Evolutionary conservation across 2,797 vertebrate species (phyloP).

Genomic region (Amblyopsis hoosieri): DNA sequence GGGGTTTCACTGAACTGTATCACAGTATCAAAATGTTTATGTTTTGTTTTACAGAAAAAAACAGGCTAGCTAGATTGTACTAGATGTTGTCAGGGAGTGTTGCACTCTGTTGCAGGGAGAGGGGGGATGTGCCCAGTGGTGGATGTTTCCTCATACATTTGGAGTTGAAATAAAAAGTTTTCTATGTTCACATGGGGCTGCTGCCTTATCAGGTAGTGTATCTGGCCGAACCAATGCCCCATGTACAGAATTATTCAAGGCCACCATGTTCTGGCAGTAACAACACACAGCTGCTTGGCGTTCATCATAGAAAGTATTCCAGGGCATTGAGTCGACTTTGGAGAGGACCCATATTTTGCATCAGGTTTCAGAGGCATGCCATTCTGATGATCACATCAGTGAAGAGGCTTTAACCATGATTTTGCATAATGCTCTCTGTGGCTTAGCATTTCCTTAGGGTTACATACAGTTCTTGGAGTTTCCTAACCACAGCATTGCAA

Average conservation of each 20-base stretch:
- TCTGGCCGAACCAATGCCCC: not conserved
- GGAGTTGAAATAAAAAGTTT: not conserved
- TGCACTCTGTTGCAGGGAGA: too few relatives aligned
- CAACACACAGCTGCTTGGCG: slow-evolving; percentile 56
- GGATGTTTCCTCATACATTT: too few relatives aligned
- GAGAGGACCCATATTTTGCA: slow-evolving; percentile 50
- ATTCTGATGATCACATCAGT: slow-evolving; percentile 60
- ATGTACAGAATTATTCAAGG: slow-evolving; percentile 23
- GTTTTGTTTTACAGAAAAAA: too few relatives aligned
- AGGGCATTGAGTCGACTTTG: slow-evolving; percentile 51
- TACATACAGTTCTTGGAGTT: too few relatives aligned
- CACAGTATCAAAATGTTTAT: too few relatives aligned
- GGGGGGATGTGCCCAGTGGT: too few relatives aligned
- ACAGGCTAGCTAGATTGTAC: too few relatives aligned
- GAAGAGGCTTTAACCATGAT: slow-evolving; percentile 60
- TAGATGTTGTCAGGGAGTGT: too few relatives aligned
- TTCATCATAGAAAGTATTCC: slow-evolving; percentile 50
- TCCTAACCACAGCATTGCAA: too few relatives aligned
- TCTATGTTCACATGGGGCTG: not conserved
- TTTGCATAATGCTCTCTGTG: slow-evolving; percentile 53
- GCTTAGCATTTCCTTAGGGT: slow-evolving; percentile 52
- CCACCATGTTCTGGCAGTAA: slow-evolving; percentile 38
- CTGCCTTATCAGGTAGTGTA: slow-evolving; percentile 1
- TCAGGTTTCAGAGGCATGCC: slow-evolving; percentile 60
- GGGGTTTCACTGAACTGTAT: too few relatives aligned